Base-by-base conservation (phyloP, 2,888 invertebrate species). In the Ischnura elegans region DNA sequence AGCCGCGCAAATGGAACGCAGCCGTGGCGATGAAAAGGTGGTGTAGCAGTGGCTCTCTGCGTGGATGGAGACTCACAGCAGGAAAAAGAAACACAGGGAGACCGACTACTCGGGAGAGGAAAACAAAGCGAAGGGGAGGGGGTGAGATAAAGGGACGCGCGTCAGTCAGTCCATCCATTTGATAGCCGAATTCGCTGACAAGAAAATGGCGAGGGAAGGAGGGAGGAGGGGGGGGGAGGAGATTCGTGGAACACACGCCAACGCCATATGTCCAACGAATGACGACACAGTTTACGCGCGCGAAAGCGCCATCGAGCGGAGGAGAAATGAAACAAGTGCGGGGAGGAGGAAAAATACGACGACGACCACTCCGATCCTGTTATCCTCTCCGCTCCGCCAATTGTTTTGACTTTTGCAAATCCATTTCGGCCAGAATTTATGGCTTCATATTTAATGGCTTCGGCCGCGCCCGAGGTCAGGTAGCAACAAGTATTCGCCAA, bases 331-430 rank as follows among this genome's bases (percentile, higher is more conserved):
- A 51, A 51, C 51, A 8, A 51, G 4, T 5, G 4, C 13, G 51
- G 13, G 51, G 51, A 51, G 51, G 51, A 19, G 51, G 16, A 8
- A n/a, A n/a, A n/a, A n/a, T n/a, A n/a, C n/a, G n/a, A 61, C 90
- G 43, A 36, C 61, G 61, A 61, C 25, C 90, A 55, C 87, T 55
- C 87, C 29, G 87, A 47, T 86, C 87, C 87, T 21, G 90, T 55
- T 43, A 90, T 61, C n/a, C 61, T 61, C 55, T 66, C 45, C 90
- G 36, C 76, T 36, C 36, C 76, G 76, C 25, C 90, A 90, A 61
- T 90, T 90, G 90, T 90, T 90, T 90, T 90, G 90, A 90, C 90
- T 90, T 90, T 90, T 90, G 90, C 90, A 90, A 90, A 90, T 90
- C 90, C 90, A 90, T 90, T 90, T 90, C 90, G 61, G 61, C 55